phyloP scores from a whole-genome alignment of 2,888 invertebrate genomes.

The Galerucella pusilla region DNA sequence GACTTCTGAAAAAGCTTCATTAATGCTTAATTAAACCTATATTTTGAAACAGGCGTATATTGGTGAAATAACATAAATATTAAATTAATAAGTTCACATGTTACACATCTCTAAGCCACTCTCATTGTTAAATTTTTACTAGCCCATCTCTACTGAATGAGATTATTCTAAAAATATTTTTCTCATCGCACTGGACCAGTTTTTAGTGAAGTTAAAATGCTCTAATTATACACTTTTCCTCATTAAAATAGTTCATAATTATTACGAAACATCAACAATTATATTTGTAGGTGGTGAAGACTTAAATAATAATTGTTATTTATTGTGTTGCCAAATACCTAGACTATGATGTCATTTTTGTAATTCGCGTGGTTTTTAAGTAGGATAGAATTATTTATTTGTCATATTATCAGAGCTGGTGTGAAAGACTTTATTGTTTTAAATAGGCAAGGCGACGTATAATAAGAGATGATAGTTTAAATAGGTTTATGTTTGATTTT shows the following conservation, averaged over 20 bases:
- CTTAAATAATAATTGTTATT: constrained; percentile 48
- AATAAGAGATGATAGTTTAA: constrained; percentile 16
- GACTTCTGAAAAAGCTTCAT: no score
- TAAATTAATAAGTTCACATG: constrained; percentile 1
- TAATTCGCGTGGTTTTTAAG: constrained; percentile 50
- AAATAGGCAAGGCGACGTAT: constrained; percentile 14
- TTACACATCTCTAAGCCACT: neutral
- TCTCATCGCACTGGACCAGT: no score
- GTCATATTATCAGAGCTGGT: constrained; percentile 32
- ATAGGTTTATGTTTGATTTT: constrained; percentile 22
- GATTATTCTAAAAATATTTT: constrained; percentile 14
- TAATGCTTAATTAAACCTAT: no score
- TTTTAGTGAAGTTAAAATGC: neutral
- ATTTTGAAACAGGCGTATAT: no score
- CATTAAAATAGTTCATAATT: constrained; percentile 30
- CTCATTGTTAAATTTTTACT: neutral
- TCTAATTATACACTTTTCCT: constrained; percentile 16
- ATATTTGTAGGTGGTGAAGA: constrained; percentile 46
- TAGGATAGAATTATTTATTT: constrained; percentile 36
- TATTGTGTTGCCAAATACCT: constrained; percentile 58
- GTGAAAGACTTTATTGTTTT: constrained; percentile 35
- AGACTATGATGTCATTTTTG: constrained; percentile 61
- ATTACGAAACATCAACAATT: constrained; percentile 39
- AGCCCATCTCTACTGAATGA: neutral
- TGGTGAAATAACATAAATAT: neutral